These are phyloP conservation scores for Drosophila parvula DNA, from an alignment of 1,140 invertebrate genomes.

Conservation along the genomic window DNA sequence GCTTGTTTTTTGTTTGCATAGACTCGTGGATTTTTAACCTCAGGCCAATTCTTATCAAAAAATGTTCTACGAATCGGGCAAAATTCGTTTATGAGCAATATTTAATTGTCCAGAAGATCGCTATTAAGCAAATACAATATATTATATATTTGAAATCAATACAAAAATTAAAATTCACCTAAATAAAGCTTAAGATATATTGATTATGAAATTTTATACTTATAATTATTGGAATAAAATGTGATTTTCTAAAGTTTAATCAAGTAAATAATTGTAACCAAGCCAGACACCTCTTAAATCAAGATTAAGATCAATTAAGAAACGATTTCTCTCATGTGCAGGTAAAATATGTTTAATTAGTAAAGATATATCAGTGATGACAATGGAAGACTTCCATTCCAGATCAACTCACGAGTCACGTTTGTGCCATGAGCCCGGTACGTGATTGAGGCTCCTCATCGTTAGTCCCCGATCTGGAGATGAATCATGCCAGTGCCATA, in stretches of 20 bases:
- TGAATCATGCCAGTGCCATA: conserved; percentile 46
- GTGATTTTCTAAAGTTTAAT: too few relatives aligned
- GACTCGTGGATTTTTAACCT: background rate
- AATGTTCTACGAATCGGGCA: background rate
- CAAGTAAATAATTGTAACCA: too few relatives aligned
- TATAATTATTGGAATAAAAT: too few relatives aligned
- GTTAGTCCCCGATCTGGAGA: conserved; percentile 4
- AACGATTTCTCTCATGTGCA: background rate
- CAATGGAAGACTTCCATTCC: conserved; percentile 10
- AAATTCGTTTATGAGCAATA: background rate
- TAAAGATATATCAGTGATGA: background rate
- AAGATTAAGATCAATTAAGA: background rate
- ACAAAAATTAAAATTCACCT: too few relatives aligned
- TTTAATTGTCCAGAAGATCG: background rate
- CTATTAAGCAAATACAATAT: too few relatives aligned
- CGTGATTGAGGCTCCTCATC: conserved; percentile 63
- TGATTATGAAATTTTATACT: too few relatives aligned
- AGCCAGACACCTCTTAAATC: background rate
- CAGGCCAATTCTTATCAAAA: background rate
- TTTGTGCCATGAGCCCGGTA: conserved; percentile 36
- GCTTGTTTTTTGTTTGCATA: background rate
- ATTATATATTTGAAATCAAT: too few relatives aligned
- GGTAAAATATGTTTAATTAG: background rate
- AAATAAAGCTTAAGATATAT: too few relatives aligned
- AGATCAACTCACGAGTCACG: conserved; percentile 53